These are phyloP conservation scores for Rhinichthys klamathensis DNA, from an alignment of 2,113 vertebrate species.

Conservation along the genomic window DNA sequence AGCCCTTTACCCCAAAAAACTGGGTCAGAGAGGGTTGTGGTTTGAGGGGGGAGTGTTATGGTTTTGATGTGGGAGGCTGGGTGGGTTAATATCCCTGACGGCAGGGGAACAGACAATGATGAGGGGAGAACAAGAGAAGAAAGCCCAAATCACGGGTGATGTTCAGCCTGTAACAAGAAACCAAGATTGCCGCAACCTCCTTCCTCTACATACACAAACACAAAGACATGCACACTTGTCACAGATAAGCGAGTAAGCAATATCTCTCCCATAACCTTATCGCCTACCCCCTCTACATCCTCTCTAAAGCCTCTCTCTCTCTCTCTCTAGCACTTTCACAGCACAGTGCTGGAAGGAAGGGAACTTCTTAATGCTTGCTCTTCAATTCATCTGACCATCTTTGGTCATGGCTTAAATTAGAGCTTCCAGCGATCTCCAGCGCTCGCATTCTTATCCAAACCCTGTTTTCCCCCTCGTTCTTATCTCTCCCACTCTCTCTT, in stretches of 20 bases:
- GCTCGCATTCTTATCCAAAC: constrained; percentile 63
- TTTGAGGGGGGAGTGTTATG: constrained; percentile 56
- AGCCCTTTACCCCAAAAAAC: constrained; percentile 70
- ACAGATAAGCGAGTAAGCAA: constrained; percentile 26
- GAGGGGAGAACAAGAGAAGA: constrained; percentile 34
- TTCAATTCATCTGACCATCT: constrained; percentile 68
- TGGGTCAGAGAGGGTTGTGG: constrained; percentile 72
- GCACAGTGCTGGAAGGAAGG: constrained; percentile 57
- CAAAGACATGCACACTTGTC: constrained; percentile 24
- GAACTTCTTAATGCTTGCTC: constrained; percentile 64
- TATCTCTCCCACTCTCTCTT: constrained; percentile 57
- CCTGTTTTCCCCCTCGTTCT: constrained; percentile 64
- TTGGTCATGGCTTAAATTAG: constrained; percentile 65
- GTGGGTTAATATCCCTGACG: constrained; percentile 41
- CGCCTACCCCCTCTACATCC: constrained; percentile 44
- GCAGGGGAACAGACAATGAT: constrained; percentile 53
- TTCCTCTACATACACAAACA: constrained; percentile 31
- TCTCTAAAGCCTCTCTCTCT: constrained; percentile 25
- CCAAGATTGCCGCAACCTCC: neutral
- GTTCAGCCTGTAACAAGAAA: constrained; percentile 24
- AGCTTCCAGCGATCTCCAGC: constrained; percentile 57
- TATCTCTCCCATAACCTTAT: constrained; percentile 59
- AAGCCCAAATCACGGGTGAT: constrained; percentile 19
- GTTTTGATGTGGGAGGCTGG: constrained; percentile 34
- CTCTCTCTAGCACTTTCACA: constrained; percentile 19